Evolutionary conservation across 1,140 invertebrate genomes (phyloP).

Genomic region (Tetraneura akinire): DNA sequence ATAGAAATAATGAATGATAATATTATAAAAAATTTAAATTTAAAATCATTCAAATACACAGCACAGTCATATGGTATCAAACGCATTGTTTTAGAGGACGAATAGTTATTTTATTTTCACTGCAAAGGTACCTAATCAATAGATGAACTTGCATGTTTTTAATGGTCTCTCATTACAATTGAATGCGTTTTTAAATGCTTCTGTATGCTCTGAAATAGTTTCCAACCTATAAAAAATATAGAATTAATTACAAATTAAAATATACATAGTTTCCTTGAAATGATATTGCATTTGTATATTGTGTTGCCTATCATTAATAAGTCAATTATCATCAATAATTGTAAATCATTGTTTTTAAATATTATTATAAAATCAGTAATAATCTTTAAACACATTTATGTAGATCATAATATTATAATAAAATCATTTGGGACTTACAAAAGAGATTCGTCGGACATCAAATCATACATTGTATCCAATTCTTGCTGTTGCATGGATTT

Average conservation of each 20-base stretch:
- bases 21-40: not conserved
- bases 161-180: not conserved
- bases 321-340: too few relatives aligned
- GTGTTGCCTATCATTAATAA: not conserved
- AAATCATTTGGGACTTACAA: conserved; percentile 29
- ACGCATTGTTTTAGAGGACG: not conserved
- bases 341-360: not conserved
- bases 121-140: not conserved
- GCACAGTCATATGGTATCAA: too few relatives aligned
- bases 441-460: conserved; percentile 31
- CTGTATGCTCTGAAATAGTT: conserved; percentile 18
- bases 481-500: conserved; percentile 55
- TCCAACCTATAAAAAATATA: conserved; percentile 6
- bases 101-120: not conserved
- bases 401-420: too few relatives aligned
- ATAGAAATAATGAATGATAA: not conserved
- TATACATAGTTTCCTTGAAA: not conserved
- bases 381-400: too few relatives aligned
- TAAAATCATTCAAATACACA: not conserved
- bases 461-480: conserved; percentile 51
- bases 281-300: not conserved
- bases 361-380: not conserved
- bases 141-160: conserved; percentile 21
- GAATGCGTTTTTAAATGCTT: conserved; percentile 17
- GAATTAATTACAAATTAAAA: not conserved